Evolutionary conservation across 1,140 invertebrate species (phyloP).

Genomic region (Elysia chlorotica): DNA sequence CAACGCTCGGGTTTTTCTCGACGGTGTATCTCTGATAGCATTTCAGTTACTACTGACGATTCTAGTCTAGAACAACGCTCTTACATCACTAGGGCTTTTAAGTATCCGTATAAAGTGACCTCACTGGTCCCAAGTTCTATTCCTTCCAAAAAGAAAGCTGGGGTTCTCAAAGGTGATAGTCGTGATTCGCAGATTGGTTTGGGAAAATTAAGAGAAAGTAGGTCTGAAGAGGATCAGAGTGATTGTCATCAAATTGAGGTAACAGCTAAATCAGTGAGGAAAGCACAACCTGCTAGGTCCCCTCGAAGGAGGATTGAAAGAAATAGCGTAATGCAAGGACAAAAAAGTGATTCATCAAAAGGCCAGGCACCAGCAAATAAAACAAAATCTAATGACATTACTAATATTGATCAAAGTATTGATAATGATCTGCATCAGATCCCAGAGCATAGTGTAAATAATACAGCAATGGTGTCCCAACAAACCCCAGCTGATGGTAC

Average conservation of each 20-base stretch:
- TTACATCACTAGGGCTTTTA: not conserved
- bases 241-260: not conserved
- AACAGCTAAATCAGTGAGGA: slow-evolving; percentile 4
- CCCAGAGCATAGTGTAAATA: not conserved
- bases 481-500: too few species aligned
- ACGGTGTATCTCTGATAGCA: slow-evolving; percentile 17
- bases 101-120: slow-evolving; percentile 6
- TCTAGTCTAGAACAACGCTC: not conserved
- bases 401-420: not conserved
- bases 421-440: not conserved
- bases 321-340: slow-evolving; percentile 18
- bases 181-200: not conserved
- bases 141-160: slow-evolving; percentile 12
- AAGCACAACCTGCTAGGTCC: slow-evolving; percentile 1
- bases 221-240: not conserved
- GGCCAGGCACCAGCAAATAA: not conserved
- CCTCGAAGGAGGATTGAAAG: slow-evolving; percentile 3
- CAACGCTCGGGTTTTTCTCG: not conserved
- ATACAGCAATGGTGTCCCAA: not conserved
- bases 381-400: too few species aligned
- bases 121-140: slow-evolving; percentile 14
- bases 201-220: slow-evolving; percentile 1
- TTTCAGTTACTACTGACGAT: slow-evolving; percentile 10
- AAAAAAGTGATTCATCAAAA: not conserved
- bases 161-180: too few species aligned